phyloP scores from a whole-genome alignment of 1,140 invertebrate species.

The Aphelenchoides fujianensis region DNA sequence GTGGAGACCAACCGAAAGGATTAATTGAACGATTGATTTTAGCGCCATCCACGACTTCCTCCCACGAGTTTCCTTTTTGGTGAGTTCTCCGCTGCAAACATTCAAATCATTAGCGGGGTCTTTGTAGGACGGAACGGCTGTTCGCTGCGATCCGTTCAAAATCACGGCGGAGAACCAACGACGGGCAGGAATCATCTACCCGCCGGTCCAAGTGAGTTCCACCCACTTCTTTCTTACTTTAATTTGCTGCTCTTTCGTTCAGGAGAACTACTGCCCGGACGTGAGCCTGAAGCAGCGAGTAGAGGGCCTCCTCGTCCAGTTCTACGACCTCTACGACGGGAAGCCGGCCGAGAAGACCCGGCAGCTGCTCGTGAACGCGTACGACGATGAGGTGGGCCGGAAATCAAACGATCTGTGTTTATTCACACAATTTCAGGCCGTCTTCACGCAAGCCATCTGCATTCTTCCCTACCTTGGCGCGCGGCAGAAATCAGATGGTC shows the following conservation, averaged over 20 bases:
- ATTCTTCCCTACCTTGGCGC: constrained; percentile 19
- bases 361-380: constrained; percentile 37
- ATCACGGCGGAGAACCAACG: constrained; percentile 27
- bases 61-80: constrained; percentile 42
- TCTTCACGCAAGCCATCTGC: constrained; percentile 39
- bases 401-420: background rate
- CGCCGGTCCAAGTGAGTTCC: constrained; percentile 3
- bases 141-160: constrained; percentile 33
- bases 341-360: constrained; percentile 28
- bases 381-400: constrained; percentile 39
- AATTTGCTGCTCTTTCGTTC: constrained; percentile 8
- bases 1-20: background rate
- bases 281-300: constrained; percentile 26
- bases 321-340: constrained; percentile 38
- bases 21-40: constrained; percentile 24
- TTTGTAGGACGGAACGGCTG: constrained; percentile 28
- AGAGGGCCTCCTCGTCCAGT: constrained; percentile 39
- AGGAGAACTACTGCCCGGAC: constrained; percentile 31
- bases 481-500: constrained; percentile 10
- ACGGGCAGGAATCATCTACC: constrained; percentile 5
- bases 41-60: constrained; percentile 41
- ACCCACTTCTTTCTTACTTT: background rate
- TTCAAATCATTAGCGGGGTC: background rate
- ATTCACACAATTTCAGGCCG: constrained; percentile 33
- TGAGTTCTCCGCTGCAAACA: constrained; percentile 15